These are phyloP conservation scores for Himalopsyche phryganea DNA, from an alignment of 1,140 invertebrate species.

Conservation along the genomic window DNA sequence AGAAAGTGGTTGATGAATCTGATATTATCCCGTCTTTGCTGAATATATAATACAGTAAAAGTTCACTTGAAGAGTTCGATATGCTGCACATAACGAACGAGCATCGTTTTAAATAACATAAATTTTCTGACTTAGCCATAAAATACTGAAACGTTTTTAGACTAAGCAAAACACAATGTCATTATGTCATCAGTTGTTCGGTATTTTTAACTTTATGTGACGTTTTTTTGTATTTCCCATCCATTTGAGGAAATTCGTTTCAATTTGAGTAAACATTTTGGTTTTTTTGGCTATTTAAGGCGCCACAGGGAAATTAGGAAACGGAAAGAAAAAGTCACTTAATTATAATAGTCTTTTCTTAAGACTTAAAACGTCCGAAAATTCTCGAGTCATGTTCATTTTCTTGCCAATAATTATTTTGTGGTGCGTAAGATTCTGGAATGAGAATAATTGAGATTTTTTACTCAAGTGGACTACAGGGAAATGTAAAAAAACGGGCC, in stretches of 20 bases:
- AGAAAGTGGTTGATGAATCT: no score
- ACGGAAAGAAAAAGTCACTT: slow-evolving; percentile 49
- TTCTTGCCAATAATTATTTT: slow-evolving; percentile 56
- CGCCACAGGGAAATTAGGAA: slow-evolving; percentile 55
- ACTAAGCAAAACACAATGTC: no score
- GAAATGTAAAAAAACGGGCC: slow-evolving; percentile 25
- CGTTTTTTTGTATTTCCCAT: slow-evolving; percentile 6
- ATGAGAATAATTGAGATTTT: slow-evolving; percentile 39
- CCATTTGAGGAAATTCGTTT: slow-evolving; percentile 24
- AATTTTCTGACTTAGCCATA: no score
- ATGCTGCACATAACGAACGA: no score
- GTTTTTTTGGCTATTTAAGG: slow-evolving; percentile 32
- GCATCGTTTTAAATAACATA: no score
- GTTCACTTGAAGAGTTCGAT: no score
- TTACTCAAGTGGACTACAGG: slow-evolving; percentile 27
- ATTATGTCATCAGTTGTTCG: slow-evolving; percentile 7
- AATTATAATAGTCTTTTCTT: slow-evolving; percentile 34
- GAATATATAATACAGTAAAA: no score
- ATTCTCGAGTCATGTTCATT: slow-evolving; percentile 41
- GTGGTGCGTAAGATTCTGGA: slow-evolving; percentile 49
- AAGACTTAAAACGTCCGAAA: slow-evolving; percentile 32
- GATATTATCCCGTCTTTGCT: no score
- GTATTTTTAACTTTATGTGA: no score
- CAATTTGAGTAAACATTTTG: slow-evolving; percentile 24
- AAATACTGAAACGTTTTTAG: no score